Evolutionary conservation across 2,888 invertebrate genomes (phyloP), one percentile per base, ranked within the genome.

Genomic region (Rotaria magnacalcarata): DNA sequence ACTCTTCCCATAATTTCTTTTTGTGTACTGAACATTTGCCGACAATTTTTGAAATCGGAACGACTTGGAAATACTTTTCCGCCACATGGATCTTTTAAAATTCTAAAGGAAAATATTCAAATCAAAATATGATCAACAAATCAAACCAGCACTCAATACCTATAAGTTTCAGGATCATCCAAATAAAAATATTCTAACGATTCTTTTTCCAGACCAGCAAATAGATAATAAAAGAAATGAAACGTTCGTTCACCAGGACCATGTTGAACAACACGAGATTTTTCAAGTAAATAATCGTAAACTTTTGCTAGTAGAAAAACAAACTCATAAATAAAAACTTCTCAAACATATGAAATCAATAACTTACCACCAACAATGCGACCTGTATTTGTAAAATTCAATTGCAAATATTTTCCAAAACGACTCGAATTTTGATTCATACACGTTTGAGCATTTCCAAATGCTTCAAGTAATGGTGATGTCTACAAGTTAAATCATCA

Each of bases 361-460:
- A 19, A 85, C 87, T 85, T 88, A 90, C 90, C 90, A 88, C 89
- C 89, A 34, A 88, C 86, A 43, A 90, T 88, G 16, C 87, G 86
- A 16, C 90, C 90, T 6, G 88, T 85, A 24, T 87, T 80, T n/a
- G 89, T 88, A 87, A 90, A 90, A 67, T 87, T 87, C 11, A 90
- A 88, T 87, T 90, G 89, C 24, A 90, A 88, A 87, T 88, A 90
- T 88, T 90, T 90, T 7, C 90, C 90, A 88, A 90, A 90, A 54
- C 90, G 88, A 85, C 88, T 88, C 75, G 88, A 89, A 86, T 90
- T 90, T 84, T 88, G 88, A 87, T 90, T 90, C 88, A 90, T 89
- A 54, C 88, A 87, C 14, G 90, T 90, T 47, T 89, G 87, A 0
- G 90, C 90, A 88, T 90, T 90, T 27, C 90, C 90, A 88, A 90